Conservation (phyloP, 2,113 vertebrate species). For the Microcebus lehilahytsara region DNA sequence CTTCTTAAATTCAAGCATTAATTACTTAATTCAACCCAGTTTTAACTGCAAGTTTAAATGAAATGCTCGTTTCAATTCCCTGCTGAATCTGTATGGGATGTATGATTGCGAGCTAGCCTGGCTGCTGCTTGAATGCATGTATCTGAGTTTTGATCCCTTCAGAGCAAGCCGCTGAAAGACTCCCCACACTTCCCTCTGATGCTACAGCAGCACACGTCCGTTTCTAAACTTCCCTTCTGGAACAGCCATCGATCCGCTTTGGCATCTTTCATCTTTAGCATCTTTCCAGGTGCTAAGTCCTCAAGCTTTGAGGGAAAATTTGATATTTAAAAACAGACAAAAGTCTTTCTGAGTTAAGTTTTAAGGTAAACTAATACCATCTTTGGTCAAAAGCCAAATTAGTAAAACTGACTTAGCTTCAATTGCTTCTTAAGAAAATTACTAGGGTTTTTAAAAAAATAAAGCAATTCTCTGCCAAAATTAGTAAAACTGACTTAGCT, state of each 20-base stretch:
- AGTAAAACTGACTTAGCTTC: neutral
- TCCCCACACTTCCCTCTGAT: fast-evolving
- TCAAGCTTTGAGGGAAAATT: neutral
- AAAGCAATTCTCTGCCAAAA: no score
- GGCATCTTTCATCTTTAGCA: no score
- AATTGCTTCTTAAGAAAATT: neutral
- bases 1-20: neutral
- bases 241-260: neutral
- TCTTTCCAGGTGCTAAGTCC: no score
- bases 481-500: no score
- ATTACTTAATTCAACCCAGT: neutral
- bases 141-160: neutral
- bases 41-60: neutral
- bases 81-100: neutral
- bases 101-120: no score
- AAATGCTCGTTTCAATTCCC: neutral
- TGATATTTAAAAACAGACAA: neutral
- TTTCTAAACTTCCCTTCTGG: neutral
- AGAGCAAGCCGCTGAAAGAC: neutral
- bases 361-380: neutral
- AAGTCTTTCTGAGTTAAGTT: neutral
- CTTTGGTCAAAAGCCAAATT: neutral
- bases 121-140: neutral
- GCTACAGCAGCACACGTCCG: fast-evolving
- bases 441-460: neutral